These are phyloP conservation scores for Propsilocerus akamusi DNA, from an alignment of 1,140 invertebrate species.

Conservation along the genomic window DNA sequence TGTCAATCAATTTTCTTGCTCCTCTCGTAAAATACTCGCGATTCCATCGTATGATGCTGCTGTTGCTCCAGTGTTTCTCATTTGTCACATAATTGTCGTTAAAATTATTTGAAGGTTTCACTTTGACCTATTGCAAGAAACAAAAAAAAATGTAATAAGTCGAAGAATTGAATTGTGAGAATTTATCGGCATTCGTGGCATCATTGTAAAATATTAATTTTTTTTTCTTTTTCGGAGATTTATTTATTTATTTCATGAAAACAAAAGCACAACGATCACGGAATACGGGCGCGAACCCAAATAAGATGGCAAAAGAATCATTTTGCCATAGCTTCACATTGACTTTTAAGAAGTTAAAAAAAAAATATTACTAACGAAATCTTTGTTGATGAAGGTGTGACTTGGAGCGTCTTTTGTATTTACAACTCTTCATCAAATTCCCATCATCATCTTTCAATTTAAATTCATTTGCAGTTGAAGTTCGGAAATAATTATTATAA, in stretches of 20 bases:
- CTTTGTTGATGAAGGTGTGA: background rate
- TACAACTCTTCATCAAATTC: background rate
- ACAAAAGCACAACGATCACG: no score
- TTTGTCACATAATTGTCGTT: background rate
- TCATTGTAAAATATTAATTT: background rate
- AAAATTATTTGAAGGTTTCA: constrained; percentile 1
- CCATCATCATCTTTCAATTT: background rate
- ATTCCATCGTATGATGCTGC: background rate
- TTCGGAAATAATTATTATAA: no score
- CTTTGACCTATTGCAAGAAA: background rate
- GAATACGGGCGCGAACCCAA: no score
- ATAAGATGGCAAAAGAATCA: background rate
- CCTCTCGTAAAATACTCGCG: background rate
- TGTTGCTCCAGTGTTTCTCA: background rate
- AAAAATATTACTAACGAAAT: background rate
- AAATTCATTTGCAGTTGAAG: background rate
- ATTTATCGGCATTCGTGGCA: background rate
- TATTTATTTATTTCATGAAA: background rate
- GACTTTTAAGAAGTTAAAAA: no score
- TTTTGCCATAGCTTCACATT: background rate
- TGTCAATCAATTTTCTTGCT: no score
- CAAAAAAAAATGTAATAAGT: background rate
- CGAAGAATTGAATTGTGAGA: background rate
- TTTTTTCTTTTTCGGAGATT: background rate
- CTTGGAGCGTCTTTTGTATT: background rate